Evolutionary conservation across 1,140 invertebrate species (phyloP), one percentile per base, ranked within the genome.

Genomic region (Hylyphantes graminicola): DNA sequence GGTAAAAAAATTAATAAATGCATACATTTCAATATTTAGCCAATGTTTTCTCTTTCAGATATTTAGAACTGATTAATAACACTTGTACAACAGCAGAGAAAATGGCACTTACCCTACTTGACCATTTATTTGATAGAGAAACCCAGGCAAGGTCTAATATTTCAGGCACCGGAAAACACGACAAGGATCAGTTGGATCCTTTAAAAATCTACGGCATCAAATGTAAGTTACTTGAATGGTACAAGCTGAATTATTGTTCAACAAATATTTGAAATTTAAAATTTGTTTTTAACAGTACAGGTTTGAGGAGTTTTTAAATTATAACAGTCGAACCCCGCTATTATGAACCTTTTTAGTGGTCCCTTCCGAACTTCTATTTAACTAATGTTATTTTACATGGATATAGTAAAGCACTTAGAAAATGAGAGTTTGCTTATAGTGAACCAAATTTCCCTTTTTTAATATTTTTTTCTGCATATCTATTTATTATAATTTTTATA

Each of bases 41-140:
- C 0, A 6, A 63, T 63, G 57, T 61, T 75, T 2, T 76, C 8
- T 55, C 55, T 50, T 85, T 53, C 64, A 86, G 78, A 63, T 77
- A 86, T 54, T 50, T 86, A 13, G 57, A 72, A 59, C 91, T 92
- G 83, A 91, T 92, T 68, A 92, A 92, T 85, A 89, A 89, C 19
- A 89, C 89, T 80, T 91, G 90, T 87, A 88, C 89, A 17, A 90
- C 90, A 59, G 87, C 90, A 85, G 90, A 91, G 85, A 91, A 91
- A 87, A 90, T 91, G 90, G 90, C 90, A 15, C 85, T 91, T 48
- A 90, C 90, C 9, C 86, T 91, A 73, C 86, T 91, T 10, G 90
- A 91, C 85, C 90, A 90, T 76, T 82, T 91, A 86, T 91, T 91
- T 89, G 90, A 90, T 85, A 87, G 90, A 8, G 90, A 91, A 68